Evolutionary conservation across 2,797 vertebrate species (phyloP), one percentile per base, ranked within the genome.

Genomic region (Florisuga fusca): DNA sequence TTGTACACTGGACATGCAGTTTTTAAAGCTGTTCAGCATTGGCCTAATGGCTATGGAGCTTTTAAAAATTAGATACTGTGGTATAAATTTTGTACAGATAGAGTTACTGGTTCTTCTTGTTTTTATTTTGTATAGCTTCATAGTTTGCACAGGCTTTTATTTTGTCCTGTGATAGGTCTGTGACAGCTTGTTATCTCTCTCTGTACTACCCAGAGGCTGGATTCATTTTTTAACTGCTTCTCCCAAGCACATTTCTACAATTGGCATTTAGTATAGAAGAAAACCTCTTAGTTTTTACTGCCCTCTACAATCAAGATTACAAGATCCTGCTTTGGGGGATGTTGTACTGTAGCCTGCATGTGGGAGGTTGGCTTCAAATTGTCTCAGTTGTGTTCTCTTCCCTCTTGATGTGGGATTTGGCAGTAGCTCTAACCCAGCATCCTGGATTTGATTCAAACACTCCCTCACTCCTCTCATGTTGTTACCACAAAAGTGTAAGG

Each of bases 91-190:
- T 82, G 62, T 48, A 29, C 22, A 29, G 46, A 7, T 34, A 27
- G 22, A 3, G 0, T 59, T 76, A 23, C 59, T 13, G 0, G 18
- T 26, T 68, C 15, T 86, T 91, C 2, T 20, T 53, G 59, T 54
- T 71, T 61, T 71, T 78, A 17, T 36, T 86, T 76, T 79, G n/a
- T 13, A 14, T 23, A 25, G 27, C 61, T 91, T 50, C 33, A 21
- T 21, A 64, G 54, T 84, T 79, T 94, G 86, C 46, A 76, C 31
- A 68, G n/a, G 10, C 63, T 90, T 87, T 92, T 97, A 73, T 96
- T 91, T 91, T 91, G 61, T 82, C 50, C 53, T 87, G 10, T 79
- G 62, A 36, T 73, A 84, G 6, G 41, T 88, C 46, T n/a, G 22
- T 58, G 54, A 29, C 33, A 64, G 62, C 46, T 90, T 1, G 69